Conservation (phyloP, 2,888 invertebrate species). For the Eumerus sabulonum region DNA sequence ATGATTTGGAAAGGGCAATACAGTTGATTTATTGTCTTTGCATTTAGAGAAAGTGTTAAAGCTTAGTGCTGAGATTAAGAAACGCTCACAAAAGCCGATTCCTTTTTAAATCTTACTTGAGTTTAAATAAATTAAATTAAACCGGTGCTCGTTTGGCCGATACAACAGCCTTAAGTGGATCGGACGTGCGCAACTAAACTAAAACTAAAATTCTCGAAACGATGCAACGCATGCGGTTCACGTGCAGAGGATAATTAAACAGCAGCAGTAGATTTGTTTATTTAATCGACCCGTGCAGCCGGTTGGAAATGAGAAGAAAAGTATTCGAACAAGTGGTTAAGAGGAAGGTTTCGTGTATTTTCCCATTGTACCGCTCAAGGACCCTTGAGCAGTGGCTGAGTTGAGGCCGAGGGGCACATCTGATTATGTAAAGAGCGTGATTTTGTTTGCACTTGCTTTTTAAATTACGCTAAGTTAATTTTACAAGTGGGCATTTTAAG, state of each 20-base stretch:
- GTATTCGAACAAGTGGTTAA: constrained; percentile 50
- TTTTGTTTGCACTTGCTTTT: constrained; percentile 43
- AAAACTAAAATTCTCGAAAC: constrained; percentile 5
- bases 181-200: constrained; percentile 27
- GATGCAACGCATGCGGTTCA: constrained; percentile 27
- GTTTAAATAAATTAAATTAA: constrained; percentile 38
- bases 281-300: constrained; percentile 19
- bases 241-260: constrained; percentile 49
- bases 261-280: constrained; percentile 40
- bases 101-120: background rate
- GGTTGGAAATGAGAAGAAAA: constrained; percentile 5
- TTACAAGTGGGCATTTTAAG: constrained; percentile 40
- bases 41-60: background rate
- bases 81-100: background rate
- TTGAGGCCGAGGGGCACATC: constrained; percentile 8
- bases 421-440: constrained; percentile 23
- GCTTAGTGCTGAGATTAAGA: background rate
- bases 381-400: constrained; percentile 13
- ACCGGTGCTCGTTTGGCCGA: constrained; percentile 26
- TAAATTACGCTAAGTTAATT: constrained; percentile 58
- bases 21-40: background rate
- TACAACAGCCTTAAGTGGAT: background rate
- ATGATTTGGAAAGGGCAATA: constrained; percentile 16
- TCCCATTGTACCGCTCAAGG: constrained; percentile 23
- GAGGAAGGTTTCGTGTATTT: constrained; percentile 16